These are phyloP conservation scores for Orthonyx spaldingii DNA, from an alignment of 2,113 vertebrate genomes.

Conservation along the genomic window DNA sequence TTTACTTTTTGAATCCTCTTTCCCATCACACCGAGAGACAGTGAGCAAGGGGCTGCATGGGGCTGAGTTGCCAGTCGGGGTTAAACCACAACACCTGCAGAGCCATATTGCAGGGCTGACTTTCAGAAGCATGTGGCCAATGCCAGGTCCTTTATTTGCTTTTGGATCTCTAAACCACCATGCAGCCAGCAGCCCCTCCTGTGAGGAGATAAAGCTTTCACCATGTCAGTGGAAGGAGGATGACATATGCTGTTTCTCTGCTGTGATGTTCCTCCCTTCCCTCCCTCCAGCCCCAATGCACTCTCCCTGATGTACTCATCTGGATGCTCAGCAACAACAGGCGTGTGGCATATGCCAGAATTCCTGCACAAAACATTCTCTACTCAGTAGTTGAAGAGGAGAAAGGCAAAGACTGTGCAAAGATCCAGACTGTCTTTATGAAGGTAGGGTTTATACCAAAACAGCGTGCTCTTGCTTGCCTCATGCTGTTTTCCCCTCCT, in stretches of 20 bases:
- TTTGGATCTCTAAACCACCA: not conserved
- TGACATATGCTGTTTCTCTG: not conserved
- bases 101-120: not conserved
- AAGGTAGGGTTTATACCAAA: slow-evolving; percentile 70
- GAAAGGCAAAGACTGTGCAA: slow-evolving; percentile 86
- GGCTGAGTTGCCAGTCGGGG: not conserved
- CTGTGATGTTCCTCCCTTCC: not conserved
- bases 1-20: not conserved
- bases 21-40: not conserved
- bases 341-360: slow-evolving; percentile 80
- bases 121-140: not conserved
- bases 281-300: slow-evolving; percentile 83
- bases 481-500: not conserved
- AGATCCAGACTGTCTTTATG: slow-evolving; percentile 85
- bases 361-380: slow-evolving; percentile 83
- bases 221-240: not conserved
- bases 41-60: not conserved
- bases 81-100: not conserved
- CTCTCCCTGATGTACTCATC: slow-evolving; percentile 86
- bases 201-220: not conserved
- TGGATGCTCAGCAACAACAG: slow-evolving; percentile 86
- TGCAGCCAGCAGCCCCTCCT: not conserved
- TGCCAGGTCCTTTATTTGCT: not conserved
- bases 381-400: slow-evolving; percentile 92
- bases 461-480: not conserved